Base-by-base conservation (phyloP, 2,113 vertebrate species). In the Telmatochromis sp. region DNA sequence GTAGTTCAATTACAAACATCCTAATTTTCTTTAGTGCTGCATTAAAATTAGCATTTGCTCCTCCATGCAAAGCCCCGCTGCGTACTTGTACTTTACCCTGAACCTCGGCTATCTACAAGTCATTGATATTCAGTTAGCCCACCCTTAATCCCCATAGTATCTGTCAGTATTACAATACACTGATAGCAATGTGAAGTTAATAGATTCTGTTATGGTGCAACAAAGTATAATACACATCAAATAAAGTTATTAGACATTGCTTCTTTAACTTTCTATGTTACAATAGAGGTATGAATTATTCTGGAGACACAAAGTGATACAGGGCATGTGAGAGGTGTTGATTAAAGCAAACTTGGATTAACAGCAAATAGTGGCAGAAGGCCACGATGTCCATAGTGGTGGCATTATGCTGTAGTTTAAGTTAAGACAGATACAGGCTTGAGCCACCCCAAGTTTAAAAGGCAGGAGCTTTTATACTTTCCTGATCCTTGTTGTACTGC, bases 41-140 rank as follows among this genome's bases (percentile, higher is more conserved):
- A 85, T 89, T 45, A 12, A 40, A 92, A 93, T 91, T 80, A 88
- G 83, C 80, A 89, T 91, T 87, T 9, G 11, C 54, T 80, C 85
- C 58, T 80, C 86, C 57, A 80, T 58, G 63, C n/a, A 23, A 87
- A 73, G 31, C 57, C 89, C 49, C 54, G 9, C 82, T 88, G 68
- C 83, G 47, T 83, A 65, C 86, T 89, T 89, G 51, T 83, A 65
- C 85, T 89, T 89, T 87, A 81, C 55, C 49, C 83, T 49, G 90
- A 93, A 91, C 81, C 70, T 45, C 40, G 2, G 26, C 86, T 86
- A 91, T 85, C 87, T 87, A 75, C 12, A 47, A 86, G 33, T 93
- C 92, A 94, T 94, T 92, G 83, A 88, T 89, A 94, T 91, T 92
- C 91, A 90, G 51, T 88, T 58, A 84, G 75, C 47, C 28, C 70